A percentile compares a stretch with the other conserved stretches of the same genome.
Evolutionary conservation across 1,140 invertebrate species (phyloP).

Genomic region (Centruroides sculpturatus): DNA sequence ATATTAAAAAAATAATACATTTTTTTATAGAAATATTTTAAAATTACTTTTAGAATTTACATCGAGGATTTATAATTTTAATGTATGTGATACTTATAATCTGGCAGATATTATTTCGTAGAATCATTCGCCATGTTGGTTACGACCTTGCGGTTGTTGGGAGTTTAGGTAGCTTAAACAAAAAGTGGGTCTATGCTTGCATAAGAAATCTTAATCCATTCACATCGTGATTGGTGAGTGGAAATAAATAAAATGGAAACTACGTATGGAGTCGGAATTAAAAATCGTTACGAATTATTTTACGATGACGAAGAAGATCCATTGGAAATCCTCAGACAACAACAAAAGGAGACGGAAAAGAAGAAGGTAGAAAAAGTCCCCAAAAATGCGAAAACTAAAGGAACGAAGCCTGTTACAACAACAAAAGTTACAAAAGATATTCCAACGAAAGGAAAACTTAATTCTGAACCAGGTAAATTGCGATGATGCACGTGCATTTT

Average conservation of each 20-base stretch:
- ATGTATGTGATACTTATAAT: no score
- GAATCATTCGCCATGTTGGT: no score
- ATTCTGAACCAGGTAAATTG: neutral
- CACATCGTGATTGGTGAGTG: conserved; percentile 17
- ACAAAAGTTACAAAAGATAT: neutral
- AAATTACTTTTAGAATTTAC: no score
- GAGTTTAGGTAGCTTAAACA: no score
- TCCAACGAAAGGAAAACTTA: neutral
- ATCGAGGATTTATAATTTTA: no score
- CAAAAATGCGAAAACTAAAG: conserved; percentile 33
- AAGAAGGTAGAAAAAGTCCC: conserved; percentile 62
- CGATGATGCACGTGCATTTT: neutral
- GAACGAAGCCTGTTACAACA: conserved; percentile 18
- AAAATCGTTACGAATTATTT: conserved; percentile 83
- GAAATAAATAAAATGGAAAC: conserved; percentile 56
- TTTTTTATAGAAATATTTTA: no score
- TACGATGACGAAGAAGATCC: conserved; percentile 71
- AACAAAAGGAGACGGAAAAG: conserved; percentile 59
- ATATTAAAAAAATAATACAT: no score
- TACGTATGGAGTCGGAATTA: conserved; percentile 77
- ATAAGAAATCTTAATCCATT: no score
- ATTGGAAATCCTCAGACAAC: conserved; percentile 45
- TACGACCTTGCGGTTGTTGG: no score
- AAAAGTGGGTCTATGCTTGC: no score
- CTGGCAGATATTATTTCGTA: no score